A percentile compares a stretch with the other conserved stretches of the same genome.
phyloP scores from a whole-genome alignment of 2,888 invertebrate species.

The Digitonthophagus gazella region DNA sequence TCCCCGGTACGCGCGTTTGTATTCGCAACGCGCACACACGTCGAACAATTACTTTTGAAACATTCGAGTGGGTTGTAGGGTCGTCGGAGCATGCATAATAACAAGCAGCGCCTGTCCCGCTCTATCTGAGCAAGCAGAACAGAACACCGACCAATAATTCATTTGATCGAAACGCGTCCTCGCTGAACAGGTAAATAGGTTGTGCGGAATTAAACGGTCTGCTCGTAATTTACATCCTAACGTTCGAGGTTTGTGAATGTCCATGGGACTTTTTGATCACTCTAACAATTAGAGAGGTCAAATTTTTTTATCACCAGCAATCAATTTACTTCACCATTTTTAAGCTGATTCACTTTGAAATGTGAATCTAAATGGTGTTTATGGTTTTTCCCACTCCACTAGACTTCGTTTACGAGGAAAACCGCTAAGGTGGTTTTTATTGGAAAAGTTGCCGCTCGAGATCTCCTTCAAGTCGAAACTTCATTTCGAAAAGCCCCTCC shows the following conservation, averaged over 20 bases:
- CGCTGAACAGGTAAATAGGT: neutral
- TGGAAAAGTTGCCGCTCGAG: constrained; percentile 10
- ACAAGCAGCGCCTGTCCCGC: neutral
- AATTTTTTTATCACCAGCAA: too few relatives aligned
- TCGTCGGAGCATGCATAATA: neutral
- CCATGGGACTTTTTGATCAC: too few relatives aligned
- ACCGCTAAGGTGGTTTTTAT: constrained; percentile 14
- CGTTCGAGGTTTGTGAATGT: too few relatives aligned
- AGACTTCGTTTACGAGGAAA: neutral
- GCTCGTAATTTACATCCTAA: neutral
- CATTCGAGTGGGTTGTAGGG: neutral
- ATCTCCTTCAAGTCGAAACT: constrained; percentile 14
- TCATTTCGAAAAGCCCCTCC: constrained; percentile 10
- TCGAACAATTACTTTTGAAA: neutral
- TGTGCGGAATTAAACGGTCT: neutral
- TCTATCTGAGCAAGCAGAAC: neutral
- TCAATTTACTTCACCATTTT: too few relatives aligned
- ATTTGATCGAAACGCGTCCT: neutral
- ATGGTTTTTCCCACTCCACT: neutral
- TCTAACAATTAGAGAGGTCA: neutral
- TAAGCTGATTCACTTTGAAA: neutral
- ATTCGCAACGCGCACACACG: neutral
- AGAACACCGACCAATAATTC: neutral
- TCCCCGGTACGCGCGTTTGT: neutral
- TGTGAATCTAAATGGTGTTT: neutral